These are phyloP conservation scores for Malurus cyaneus DNA, from an alignment of 2,113 vertebrate species.

Conservation along the genomic window DNA sequence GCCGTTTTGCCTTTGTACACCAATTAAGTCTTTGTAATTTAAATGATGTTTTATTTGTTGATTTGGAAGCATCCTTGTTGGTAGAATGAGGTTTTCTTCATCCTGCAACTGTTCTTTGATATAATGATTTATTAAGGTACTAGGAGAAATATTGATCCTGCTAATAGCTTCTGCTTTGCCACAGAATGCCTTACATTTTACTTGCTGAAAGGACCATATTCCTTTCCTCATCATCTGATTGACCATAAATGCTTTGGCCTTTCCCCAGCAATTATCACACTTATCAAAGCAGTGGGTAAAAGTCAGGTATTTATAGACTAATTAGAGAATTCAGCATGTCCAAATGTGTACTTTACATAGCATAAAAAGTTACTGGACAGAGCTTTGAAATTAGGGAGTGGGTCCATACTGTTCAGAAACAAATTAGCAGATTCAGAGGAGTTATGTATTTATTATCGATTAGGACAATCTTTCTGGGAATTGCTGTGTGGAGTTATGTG, in stretches of 20 bases:
- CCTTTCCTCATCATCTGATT: constrained; percentile 76
- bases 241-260: constrained; percentile 78
- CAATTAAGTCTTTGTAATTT: constrained; percentile 74
- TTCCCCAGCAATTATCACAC: constrained; percentile 74
- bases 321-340: constrained; percentile 71
- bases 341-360: constrained; percentile 43
- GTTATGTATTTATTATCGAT: neutral
- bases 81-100: constrained; percentile 71
- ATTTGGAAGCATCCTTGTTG: constrained; percentile 56
- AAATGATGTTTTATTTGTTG: constrained; percentile 73
- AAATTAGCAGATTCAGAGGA: neutral
- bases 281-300: constrained; percentile 69
- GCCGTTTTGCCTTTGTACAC: constrained; percentile 65
- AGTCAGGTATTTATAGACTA: constrained; percentile 75
- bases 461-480: neutral
- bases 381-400: neutral
- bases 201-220: constrained; percentile 73
- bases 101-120: constrained; percentile 74
- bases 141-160: constrained; percentile 80
- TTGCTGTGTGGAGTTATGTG: neutral
- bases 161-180: constrained; percentile 79
- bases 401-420: neutral
- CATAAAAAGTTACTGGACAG: neutral
- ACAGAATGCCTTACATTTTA: constrained; percentile 80
- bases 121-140: constrained; percentile 83